Conservation (phyloP, 2,888 invertebrate species). For the Drosophila engyochracea region DNA sequence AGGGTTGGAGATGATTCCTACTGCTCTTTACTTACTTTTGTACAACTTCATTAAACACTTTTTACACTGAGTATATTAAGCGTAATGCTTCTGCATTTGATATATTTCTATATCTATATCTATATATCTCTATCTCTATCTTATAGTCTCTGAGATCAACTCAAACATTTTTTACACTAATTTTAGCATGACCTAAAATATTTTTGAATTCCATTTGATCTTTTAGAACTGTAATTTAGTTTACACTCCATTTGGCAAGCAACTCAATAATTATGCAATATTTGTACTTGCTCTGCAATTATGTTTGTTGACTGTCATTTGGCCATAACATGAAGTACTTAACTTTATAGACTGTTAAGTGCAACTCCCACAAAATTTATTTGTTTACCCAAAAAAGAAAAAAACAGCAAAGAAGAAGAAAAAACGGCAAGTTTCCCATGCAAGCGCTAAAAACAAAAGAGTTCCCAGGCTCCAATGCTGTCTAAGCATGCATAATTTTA, state of each 20-base stretch:
- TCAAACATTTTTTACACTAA: background rate
- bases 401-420: background rate
- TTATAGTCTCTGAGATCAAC: background rate
- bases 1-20: background rate
- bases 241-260: no score
- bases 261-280: background rate
- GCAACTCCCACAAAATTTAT: conserved; percentile 64
- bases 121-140: background rate
- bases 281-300: background rate
- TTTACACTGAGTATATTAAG: background rate
- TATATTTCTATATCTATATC: background rate
- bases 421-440: conserved; percentile 47
- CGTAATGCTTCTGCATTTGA: no score
- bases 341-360: conserved; percentile 29
- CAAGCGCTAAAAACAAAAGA: conserved; percentile 25
- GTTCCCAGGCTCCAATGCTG: conserved; percentile 68
- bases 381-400: conserved; percentile 26
- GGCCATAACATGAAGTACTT: background rate
- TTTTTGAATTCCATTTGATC: background rate
- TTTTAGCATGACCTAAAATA: background rate
- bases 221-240: no score
- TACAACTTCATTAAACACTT: background rate
- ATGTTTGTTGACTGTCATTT: conserved; percentile 26
- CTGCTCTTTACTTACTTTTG: background rate
- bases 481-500: conserved; percentile 81